These are phyloP conservation scores for Phalera bucephala DNA, from an alignment of 2,888 invertebrate species.

Conservation along the genomic window DNA sequence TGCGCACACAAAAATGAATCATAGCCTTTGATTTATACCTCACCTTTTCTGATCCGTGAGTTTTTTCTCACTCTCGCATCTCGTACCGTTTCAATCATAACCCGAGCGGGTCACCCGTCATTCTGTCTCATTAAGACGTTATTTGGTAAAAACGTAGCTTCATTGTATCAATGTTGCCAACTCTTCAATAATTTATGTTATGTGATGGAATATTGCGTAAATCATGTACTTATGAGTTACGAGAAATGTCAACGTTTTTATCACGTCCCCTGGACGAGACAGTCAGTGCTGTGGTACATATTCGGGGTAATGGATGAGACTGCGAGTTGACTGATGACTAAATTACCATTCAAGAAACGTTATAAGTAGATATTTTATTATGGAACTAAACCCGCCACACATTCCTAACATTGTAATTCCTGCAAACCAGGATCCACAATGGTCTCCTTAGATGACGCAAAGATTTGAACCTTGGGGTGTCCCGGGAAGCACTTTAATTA, in stretches of 20 bases:
- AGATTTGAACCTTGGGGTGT: too few species aligned
- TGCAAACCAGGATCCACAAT: too few species aligned
- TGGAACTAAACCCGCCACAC: too few species aligned
- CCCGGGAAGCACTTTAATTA: too few species aligned
- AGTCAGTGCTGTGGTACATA: too few species aligned
- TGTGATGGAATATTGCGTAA: constrained; percentile 10
- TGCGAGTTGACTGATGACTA: too few species aligned
- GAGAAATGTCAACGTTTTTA: not conserved
- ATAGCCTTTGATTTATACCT: constrained; percentile 46
- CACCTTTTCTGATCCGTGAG: constrained; percentile 6
- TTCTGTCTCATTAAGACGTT: constrained; percentile 60
- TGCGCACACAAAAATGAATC: constrained; percentile 33
- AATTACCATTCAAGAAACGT: too few species aligned
- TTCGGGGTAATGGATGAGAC: too few species aligned
- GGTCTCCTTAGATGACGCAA: too few species aligned
- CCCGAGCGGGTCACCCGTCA: constrained; percentile 46
- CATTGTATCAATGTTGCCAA: constrained; percentile 25
- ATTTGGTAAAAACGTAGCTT: constrained; percentile 47
- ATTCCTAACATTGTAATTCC: too few species aligned
- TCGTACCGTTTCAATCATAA: constrained; percentile 38
- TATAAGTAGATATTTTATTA: too few species aligned
- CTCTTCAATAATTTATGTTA: constrained; percentile 9
- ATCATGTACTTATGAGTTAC: not conserved
- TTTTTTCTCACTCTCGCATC: constrained; percentile 33
- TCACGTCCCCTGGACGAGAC: too few species aligned